Evolutionary conservation across 2,113 vertebrate species (phyloP).

Genomic region (Anguilla rostrata): DNA sequence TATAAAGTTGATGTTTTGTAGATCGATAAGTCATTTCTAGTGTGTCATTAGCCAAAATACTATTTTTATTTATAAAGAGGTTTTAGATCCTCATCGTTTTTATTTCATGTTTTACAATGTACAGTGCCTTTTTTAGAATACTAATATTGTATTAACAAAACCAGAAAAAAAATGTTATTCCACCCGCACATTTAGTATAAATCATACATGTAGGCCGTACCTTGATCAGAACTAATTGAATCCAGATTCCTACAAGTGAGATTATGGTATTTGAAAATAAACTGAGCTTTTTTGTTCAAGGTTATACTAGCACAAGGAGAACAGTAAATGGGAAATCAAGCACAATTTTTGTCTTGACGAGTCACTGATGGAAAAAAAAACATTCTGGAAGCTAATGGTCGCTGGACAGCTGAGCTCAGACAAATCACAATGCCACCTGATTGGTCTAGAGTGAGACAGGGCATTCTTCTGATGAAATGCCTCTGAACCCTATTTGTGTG

Average conservation of each 20-base stretch:
- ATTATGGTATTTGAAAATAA: not conserved
- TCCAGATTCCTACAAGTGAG: not conserved
- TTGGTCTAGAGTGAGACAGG: not conserved
- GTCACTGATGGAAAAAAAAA: not conserved
- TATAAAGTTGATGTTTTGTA: conserved; percentile 50
- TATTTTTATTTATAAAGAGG: conserved; percentile 62
- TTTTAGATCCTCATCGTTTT: conserved; percentile 14
- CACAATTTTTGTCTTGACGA: not conserved
- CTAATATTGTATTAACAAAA: not conserved
- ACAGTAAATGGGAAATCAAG: not conserved
- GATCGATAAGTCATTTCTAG: conserved; percentile 37
- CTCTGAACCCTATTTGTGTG: conserved; percentile 8
- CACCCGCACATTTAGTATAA: not conserved
- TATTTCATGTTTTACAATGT: not conserved
- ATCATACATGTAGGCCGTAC: not conserved
- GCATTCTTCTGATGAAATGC: not conserved
- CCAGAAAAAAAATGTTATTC: not conserved
- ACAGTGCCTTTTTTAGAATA: not conserved
- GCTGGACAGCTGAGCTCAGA: not conserved
- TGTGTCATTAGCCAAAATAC: conserved; percentile 40
- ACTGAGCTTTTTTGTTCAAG: not conserved
- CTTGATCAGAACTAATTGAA: not conserved
- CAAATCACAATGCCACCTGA: not conserved
- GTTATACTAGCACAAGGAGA: not conserved
- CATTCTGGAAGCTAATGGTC: not conserved